A percentile compares a stretch with the other conserved stretches of the same genome.
These are phyloP conservation scores for Polydrusus pterygomalis DNA, from an alignment of 2,888 invertebrate genomes.

Conservation along the genomic window DNA sequence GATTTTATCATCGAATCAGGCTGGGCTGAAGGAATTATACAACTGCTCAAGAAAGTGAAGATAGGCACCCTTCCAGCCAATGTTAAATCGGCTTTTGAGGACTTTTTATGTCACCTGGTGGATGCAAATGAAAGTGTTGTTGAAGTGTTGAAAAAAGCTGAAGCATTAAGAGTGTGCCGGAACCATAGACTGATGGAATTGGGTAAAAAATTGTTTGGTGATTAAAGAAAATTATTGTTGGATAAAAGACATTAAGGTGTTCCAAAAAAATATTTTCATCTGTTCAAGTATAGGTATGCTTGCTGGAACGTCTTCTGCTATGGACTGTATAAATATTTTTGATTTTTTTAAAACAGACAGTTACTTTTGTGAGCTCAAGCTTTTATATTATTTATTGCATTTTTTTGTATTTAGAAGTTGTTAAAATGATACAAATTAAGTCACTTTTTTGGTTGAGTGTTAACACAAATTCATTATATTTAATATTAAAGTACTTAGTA, in stretches of 20 bases:
- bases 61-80: conserved; percentile 87
- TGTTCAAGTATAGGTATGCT: neutral
- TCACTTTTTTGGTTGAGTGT: conserved; percentile 5
- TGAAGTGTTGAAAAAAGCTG: conserved; percentile 86
- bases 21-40: conserved; percentile 93
- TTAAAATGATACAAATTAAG: neutral
- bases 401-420: conserved; percentile 20
- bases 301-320: neutral
- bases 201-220: conserved; percentile 91
- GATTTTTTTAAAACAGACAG: neutral
- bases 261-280: conserved; percentile 1
- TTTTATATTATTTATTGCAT: conserved; percentile 33
- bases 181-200: conserved; percentile 92
- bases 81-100: conserved; percentile 92
- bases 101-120: conserved; percentile 89
- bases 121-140: conserved; percentile 84
- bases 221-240: conserved; percentile 74
- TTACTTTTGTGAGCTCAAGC: conserved; percentile 8
- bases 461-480: neutral
- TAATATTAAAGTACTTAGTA: neutral
- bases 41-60: conserved; percentile 87
- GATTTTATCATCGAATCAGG: conserved; percentile 94
- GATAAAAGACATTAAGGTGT: neutral
- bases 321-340: conserved; percentile 23
- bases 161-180: conserved; percentile 88